These are phyloP conservation scores for Drosophila infuscata DNA, from an alignment of 2,888 invertebrate species.

Conservation along the genomic window DNA sequence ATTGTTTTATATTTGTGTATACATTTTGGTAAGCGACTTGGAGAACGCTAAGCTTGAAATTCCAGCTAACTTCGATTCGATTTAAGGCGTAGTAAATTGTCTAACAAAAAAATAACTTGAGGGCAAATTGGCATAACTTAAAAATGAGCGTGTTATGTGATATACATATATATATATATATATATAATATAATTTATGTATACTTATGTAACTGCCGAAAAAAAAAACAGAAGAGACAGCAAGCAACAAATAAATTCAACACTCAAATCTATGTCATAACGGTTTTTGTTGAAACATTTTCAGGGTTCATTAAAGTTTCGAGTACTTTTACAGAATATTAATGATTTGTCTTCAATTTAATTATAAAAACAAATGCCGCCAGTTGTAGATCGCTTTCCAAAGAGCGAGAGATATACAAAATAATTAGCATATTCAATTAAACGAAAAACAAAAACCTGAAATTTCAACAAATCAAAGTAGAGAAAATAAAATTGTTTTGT, in stretches of 20 bases:
- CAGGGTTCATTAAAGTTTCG: conserved; percentile 37
- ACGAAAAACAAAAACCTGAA: conserved; percentile 29
- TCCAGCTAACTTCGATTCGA: conserved; percentile 38
- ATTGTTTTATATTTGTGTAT: conserved; percentile 26
- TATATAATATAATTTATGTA: conserved; percentile 10
- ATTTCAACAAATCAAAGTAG: conserved; percentile 9
- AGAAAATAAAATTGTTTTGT: background rate
- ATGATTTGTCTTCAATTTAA: conserved; percentile 15
- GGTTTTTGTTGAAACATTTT: background rate
- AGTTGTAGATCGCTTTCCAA: conserved; percentile 20
- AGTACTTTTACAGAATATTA: conserved; percentile 12
- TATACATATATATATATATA: conserved; percentile 16
- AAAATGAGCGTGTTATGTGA: conserved; percentile 45
- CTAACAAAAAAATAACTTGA: conserved; percentile 38
- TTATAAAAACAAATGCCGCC: conserved; percentile 14
- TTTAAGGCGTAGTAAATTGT: conserved; percentile 44
- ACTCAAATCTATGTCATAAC: conserved; percentile 5
- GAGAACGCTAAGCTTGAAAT: conserved; percentile 74
- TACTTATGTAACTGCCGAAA: conserved; percentile 9
- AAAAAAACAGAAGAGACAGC: background rate
- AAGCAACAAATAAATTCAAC: background rate
- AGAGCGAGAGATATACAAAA: conserved; percentile 5
- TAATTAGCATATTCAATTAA: conserved; percentile 20
- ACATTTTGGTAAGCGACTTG: conserved; percentile 42
- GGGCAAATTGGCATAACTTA: conserved; percentile 30